Base-by-base conservation (phyloP, 2,888 invertebrate genomes). In the Beris morrisii region DNA sequence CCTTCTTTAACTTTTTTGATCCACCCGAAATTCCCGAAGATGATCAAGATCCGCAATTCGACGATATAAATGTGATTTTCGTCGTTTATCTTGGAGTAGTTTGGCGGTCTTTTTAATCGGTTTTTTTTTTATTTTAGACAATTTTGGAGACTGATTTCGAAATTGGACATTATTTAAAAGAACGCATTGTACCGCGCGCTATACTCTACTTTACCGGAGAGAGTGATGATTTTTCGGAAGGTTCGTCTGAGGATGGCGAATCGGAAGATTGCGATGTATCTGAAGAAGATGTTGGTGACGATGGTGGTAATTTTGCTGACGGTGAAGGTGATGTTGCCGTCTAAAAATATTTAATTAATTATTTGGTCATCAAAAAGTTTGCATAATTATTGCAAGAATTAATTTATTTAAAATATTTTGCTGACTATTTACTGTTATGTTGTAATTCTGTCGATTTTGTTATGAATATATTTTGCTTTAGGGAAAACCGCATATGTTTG, bases 111-210 rank as follows among this genome's bases (percentile, higher is more conserved):
- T 46, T 46, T 1, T 4, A 46, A 6, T 46, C 43, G 6, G n/a
- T n/a, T n/a, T n/a, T 38, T 64, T 64, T 48, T 22, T 22, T 7
- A 32, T 48, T 22, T 63, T 32, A 56, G 61, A 63, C 31, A 11
- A 74, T 75, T 56, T 68, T 79, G 28, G 75, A 78, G 69, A 90
- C 91, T 65, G 98, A 99, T 83, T 99, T 96, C 82, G 98, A 98
- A 84, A 90, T 98, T 79, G 98, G 98, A 2, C 97, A 98, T 83
- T 95, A 95, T 82, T 90, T 99, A 75, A 90, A 96, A 75, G 98
- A 98, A 81, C 88, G 96, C 64, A 91, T 98, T 64, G 91, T 99
- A 53, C 96, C 97, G 2, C 88, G 94, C 75, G 97, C 98, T 59
- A 91, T 97, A 38, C 86, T 98, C 43, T 97, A 94, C 78, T 98